Evolutionary conservation across 2,113 vertebrate species (phyloP).

Genomic region (Dicerorhinus sumatrensis): DNA sequence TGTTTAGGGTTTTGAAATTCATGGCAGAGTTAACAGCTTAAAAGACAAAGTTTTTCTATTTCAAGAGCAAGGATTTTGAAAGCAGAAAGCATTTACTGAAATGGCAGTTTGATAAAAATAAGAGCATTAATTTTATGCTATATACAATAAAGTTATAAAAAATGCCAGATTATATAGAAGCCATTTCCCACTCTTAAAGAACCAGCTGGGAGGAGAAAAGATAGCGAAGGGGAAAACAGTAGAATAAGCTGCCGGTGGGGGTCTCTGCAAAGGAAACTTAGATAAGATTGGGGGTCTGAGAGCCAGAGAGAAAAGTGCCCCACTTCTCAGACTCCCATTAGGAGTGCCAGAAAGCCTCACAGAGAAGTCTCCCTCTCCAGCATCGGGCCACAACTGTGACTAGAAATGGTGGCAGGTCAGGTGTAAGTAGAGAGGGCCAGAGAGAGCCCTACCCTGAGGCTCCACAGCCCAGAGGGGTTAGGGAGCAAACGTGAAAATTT

Average conservation of each 20-base stretch:
- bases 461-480: background rate
- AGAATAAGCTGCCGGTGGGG: background rate
- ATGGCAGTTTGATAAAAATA: conserved; percentile 55
- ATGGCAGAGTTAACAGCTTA: conserved; percentile 28
- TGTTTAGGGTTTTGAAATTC: conserved; percentile 42
- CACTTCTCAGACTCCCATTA: background rate
- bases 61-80: conserved; percentile 21
- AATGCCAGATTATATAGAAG: background rate
- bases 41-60: conserved; percentile 52
- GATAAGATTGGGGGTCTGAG: background rate
- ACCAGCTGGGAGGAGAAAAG: background rate
- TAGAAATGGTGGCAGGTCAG: background rate
- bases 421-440: background rate
- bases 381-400: fast-evolving
- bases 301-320: background rate
- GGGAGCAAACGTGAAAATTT: background rate
- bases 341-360: background rate
- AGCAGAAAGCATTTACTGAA: conserved; percentile 61
- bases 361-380: background rate
- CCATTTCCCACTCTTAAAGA: background rate
- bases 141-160: conserved; percentile 51
- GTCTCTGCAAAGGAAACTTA: background rate
- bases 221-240: background rate
- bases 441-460: background rate
- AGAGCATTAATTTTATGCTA: conserved; percentile 61